phyloP scores from a whole-genome alignment of 2,888 invertebrate species.

The Caenorhabditis panamensis region DNA sequence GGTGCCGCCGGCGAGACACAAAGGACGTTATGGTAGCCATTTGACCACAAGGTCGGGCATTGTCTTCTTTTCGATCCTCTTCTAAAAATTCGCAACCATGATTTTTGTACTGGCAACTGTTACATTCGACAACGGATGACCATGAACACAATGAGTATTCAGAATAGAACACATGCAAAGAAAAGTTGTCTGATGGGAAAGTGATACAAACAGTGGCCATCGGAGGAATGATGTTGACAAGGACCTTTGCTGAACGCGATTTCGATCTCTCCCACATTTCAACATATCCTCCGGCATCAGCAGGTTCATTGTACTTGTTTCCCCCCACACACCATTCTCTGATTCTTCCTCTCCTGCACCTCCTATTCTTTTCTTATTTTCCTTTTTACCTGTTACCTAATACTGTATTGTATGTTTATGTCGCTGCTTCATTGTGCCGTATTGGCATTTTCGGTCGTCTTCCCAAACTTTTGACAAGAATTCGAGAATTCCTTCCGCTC shows the following conservation, averaged over 20 bases:
- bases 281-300: neutral
- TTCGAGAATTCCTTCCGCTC: constrained; percentile 23
- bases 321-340: neutral
- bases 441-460: constrained; percentile 1
- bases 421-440: constrained; percentile 9
- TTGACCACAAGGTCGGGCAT: constrained; percentile 62
- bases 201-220: constrained; percentile 14
- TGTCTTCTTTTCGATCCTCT: constrained; percentile 47
- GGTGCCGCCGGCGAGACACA: constrained; percentile 54
- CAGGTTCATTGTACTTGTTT: constrained; percentile 40
- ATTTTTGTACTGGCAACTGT: constrained; percentile 54
- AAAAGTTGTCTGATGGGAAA: constrained; percentile 21
- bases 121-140: constrained; percentile 31
- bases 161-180: constrained; percentile 7
- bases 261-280: neutral
- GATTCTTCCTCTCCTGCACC: neutral
- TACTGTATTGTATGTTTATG: constrained; percentile 23
- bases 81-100: constrained; percentile 32
- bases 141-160: constrained; percentile 52
- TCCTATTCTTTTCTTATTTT: neutral
- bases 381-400: constrained; percentile 12
- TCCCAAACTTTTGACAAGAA: constrained; percentile 12
- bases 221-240: constrained; percentile 11
- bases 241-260: constrained; percentile 4
- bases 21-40: constrained; percentile 60